Conservation (phyloP, 2,888 invertebrate species). For the Coelinius sp. region DNA sequence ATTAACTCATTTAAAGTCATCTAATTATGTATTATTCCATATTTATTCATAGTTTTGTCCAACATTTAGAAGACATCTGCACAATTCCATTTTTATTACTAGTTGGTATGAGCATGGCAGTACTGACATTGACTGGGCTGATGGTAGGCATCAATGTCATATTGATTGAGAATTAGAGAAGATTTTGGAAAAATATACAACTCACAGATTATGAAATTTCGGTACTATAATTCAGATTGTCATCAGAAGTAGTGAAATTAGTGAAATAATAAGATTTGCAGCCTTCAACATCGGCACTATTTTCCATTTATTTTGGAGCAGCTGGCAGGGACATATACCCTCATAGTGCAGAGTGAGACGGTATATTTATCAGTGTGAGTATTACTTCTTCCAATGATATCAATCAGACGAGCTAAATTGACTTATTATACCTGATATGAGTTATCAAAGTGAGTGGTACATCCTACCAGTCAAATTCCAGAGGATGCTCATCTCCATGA, state of each 20-base stretch:
- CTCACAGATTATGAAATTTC: background rate
- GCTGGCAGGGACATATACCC: slow-evolving; percentile 44
- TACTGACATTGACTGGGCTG: slow-evolving; percentile 44
- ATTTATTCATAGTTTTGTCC: slow-evolving; percentile 37
- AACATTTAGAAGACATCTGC: slow-evolving; percentile 34
- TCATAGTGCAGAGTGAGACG: slow-evolving; percentile 41
- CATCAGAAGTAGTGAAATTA: slow-evolving; percentile 35
- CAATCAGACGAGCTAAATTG: background rate
- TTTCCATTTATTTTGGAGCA: slow-evolving; percentile 44
- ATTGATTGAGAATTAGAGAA: no score
- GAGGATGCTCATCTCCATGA: slow-evolving; percentile 37
- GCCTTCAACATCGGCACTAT: slow-evolving; percentile 40
- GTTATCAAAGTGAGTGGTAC: slow-evolving; percentile 46
- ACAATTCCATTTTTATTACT: slow-evolving; percentile 39
- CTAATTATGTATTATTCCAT: no score
- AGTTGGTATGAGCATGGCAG: slow-evolving; percentile 36
- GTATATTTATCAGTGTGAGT: slow-evolving; percentile 41
- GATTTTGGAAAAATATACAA: background rate
- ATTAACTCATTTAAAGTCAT: background rate
- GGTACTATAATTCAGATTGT: slow-evolving; percentile 38
- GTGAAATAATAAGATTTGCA: slow-evolving; percentile 35
- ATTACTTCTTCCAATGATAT: background rate
- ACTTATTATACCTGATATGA: slow-evolving; percentile 13
- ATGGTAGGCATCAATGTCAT: slow-evolving; percentile 33
- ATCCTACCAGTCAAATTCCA: slow-evolving; percentile 30